Evolutionary conservation across 2,113 vertebrate species (phyloP).

Genomic region (Albula glossodonta): DNA sequence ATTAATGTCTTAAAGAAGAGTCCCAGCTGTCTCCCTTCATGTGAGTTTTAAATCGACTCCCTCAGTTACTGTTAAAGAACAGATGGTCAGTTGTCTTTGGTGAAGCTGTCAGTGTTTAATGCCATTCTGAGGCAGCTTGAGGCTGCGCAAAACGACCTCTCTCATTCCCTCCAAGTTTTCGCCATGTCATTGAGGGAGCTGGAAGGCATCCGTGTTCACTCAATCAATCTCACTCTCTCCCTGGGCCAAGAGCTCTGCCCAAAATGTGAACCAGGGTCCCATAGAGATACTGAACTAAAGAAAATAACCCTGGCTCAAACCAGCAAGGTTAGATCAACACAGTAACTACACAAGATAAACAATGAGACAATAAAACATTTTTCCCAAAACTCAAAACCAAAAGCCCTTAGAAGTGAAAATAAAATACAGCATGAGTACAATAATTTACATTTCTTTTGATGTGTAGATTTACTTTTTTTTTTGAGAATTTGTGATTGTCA

Average conservation of each 20-base stretch:
- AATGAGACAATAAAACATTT: conserved; percentile 36
- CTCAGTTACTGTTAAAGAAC: conserved; percentile 26
- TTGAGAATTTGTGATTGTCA: not conserved
- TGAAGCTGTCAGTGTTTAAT: conserved; percentile 24
- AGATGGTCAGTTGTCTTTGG: not conserved
- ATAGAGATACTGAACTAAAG: conserved; percentile 52
- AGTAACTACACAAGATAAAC: conserved; percentile 39
- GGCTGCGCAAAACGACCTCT: conserved; percentile 25
- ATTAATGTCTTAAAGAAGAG: not conserved
- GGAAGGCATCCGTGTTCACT: conserved; percentile 51
- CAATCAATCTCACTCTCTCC: conserved; percentile 48
- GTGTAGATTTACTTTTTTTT: conserved; percentile 23
- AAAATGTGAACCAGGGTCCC: conserved; percentile 41
- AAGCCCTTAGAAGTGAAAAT: not conserved
- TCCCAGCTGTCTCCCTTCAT: no score
- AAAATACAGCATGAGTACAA: not conserved
- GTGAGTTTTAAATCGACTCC: conserved; percentile 2
- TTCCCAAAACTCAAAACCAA: conserved; percentile 15
- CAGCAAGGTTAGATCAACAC: conserved; percentile 51
- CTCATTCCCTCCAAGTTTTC: conserved; percentile 27
- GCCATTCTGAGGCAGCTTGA: conserved; percentile 19
- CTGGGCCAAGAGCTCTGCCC: conserved; percentile 29
- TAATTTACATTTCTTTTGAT: not conserved
- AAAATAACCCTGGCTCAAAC: conserved; percentile 48
- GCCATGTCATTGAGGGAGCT: conserved; percentile 34